phyloP scores from a whole-genome alignment of 1,140 invertebrate genomes.

The Palaemon carinicauda region DNA sequence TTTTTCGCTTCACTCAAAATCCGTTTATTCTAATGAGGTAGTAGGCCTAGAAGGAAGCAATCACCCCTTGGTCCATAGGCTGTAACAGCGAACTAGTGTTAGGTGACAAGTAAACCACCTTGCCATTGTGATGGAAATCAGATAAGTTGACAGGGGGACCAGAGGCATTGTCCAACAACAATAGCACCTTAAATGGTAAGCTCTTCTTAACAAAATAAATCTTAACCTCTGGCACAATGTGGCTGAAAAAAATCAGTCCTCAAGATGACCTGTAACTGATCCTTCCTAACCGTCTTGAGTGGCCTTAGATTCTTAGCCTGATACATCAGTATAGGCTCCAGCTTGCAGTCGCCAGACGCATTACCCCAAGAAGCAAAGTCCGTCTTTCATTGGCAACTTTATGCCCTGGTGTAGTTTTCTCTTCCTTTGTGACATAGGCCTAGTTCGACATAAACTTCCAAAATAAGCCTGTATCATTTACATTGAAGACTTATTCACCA shows the following conservation, averaged over 20 bases:
- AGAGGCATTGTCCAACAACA: slow-evolving; percentile 14
- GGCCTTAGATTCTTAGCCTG: not conserved
- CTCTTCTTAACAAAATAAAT: not conserved
- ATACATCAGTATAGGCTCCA: not conserved
- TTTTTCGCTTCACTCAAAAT: too few relatives aligned
- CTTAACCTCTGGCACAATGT: slow-evolving; percentile 5
- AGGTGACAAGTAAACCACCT: slow-evolving; percentile 65
- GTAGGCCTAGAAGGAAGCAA: slow-evolving; percentile 62
- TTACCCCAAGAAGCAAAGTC: not conserved
- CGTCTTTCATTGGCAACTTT: not conserved
- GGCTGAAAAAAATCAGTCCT: slow-evolving; percentile 19
- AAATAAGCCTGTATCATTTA: not conserved
- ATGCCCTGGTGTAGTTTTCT: not conserved
- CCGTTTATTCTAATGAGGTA: too few relatives aligned
- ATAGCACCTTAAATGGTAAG: not conserved
- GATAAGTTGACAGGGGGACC: not conserved
- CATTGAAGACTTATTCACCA: not conserved
- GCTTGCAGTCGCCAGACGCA: not conserved
- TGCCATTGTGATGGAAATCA: slow-evolving; percentile 61
- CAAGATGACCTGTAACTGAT: not conserved
- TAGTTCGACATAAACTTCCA: not conserved
- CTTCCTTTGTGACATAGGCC: not conserved
- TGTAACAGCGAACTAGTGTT: slow-evolving; percentile 66
- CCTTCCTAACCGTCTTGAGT: not conserved
- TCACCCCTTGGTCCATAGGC: slow-evolving; percentile 67